Conservation (phyloP, 2,888 invertebrate genomes). For the Phanerotoma sp. region DNA sequence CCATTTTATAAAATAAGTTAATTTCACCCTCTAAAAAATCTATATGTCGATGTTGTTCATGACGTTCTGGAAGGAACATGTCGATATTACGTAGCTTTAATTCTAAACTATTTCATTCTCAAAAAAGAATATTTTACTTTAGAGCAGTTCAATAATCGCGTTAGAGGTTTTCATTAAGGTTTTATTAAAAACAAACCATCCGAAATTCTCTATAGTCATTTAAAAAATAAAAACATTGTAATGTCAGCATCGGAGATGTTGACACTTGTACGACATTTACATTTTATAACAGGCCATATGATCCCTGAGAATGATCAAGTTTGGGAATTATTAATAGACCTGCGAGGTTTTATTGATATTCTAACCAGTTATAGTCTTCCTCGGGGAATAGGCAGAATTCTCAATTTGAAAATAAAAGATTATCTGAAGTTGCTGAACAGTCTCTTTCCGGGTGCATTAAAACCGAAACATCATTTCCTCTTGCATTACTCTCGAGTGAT, state of each 20-base stretch:
- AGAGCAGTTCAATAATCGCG: constrained; percentile 14
- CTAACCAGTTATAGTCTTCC: constrained; percentile 1
- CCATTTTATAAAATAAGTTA: constrained; percentile 5
- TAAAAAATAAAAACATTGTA: constrained; percentile 6
- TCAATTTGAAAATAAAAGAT: constrained; percentile 11
- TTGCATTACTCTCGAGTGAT: constrained; percentile 25
- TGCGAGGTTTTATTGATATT: constrained; percentile 16
- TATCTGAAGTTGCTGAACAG: constrained; percentile 16
- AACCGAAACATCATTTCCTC: constrained; percentile 30
- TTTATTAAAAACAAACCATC: constrained; percentile 14
- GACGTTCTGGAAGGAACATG: constrained; percentile 22
- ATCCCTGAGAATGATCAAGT: constrained; percentile 14
- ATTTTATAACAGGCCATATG: constrained; percentile 19
- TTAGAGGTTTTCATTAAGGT: constrained; percentile 24
- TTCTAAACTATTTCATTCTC: constrained; percentile 23
- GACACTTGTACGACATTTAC: constrained; percentile 15
- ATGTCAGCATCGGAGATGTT: constrained; percentile 29
- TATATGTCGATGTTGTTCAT: constrained; percentile 18
- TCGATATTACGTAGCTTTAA: constrained; percentile 13
- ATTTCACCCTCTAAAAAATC: constrained; percentile 2
- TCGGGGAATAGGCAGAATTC: neutral
- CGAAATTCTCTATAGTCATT: neutral
- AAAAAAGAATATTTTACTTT: constrained; percentile 18
- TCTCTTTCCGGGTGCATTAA: constrained; percentile 11
- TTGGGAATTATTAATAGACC: constrained; percentile 19